Evolutionary conservation across 2,888 invertebrate species (phyloP), one percentile per base, ranked within the genome.

Genomic region (Baccha elongata): DNA sequence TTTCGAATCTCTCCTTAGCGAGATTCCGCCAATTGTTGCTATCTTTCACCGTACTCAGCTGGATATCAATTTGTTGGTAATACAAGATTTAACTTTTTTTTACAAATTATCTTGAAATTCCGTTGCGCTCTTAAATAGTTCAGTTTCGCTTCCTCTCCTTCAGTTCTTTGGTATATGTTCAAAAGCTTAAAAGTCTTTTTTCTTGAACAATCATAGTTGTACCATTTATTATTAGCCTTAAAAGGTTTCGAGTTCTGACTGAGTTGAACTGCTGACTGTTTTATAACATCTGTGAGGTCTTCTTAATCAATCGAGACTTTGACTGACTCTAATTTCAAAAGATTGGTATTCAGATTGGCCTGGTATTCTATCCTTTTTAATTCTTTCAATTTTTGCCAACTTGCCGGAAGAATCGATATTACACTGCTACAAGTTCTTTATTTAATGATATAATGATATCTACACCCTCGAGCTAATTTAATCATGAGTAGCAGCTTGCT

Each of bases 151-250:
- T 48, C 26, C 3, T 42, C 42, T 7, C 7, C 7, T 7, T 17
- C 7, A 7, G 42, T 48, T 26, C 13, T 23, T 26, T 13, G 48
- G 48, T 11, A 26, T 2, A 26, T 19, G 48, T 48, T 48, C 13
- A 48, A 48, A 26, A 48, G 26, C 3, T 48, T 48, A 13, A 13
- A 48, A 17, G 17, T 8, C 5, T 32, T 32, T 32, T 32, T 32
- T 17, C 5, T 42, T 50, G 26, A 50, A 65, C 32, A 40, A n/a
- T 60, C 35, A 60, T 29, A 44, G 67, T 40, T 64, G 15, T 62
- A 37, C 15, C 17, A 42, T 17, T 42, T 42, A 17, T 17, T 42
- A 17, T 42, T 32, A 1, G 29, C 23, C 5, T 23, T 40, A 1
- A 40, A 40, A 15, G 17, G 42, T 42, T 42, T 6, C 6, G 42